A percentile compares a stretch with the other conserved stretches of the same genome.
These are phyloP conservation scores for Koerneria pararmatus DNA, from an alignment of 2,888 invertebrate species.

Conservation along the genomic window DNA sequence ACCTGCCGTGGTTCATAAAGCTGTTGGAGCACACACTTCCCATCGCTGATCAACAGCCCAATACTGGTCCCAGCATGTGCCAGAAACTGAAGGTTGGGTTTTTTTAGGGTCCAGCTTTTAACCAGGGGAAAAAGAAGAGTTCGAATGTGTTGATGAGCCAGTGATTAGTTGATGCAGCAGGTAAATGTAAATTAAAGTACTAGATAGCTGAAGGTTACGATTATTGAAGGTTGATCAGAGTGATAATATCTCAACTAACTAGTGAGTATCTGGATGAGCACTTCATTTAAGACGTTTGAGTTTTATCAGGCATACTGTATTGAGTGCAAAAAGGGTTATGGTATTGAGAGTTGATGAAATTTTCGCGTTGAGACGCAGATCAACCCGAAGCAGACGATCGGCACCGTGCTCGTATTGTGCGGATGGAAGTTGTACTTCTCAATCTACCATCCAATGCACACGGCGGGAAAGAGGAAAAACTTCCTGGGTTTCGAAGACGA, in stretches of 20 bases:
- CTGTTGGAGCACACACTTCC: conserved; percentile 81
- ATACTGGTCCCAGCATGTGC: conserved; percentile 30
- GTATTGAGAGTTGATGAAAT: not conserved
- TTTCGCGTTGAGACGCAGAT: conserved; percentile 69
- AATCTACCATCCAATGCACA: conserved; percentile 95
- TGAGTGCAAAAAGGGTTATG: not conserved
- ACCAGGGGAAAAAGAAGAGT: no score
- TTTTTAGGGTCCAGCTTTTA: no score
- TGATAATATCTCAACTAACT: no score
- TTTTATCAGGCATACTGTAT: not conserved
- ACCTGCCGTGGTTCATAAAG: conserved; percentile 86
- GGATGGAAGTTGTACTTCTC: conserved; percentile 96
- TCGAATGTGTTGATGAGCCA: not conserved
- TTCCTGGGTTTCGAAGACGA: no score
- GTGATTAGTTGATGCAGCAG: not conserved
- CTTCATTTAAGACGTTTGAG: not conserved
- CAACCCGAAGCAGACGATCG: conserved; percentile 92
- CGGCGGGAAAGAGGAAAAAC: conserved; percentile 20
- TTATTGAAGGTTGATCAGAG: no score
- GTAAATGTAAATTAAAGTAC: no score
- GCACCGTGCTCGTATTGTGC: conserved; percentile 89
- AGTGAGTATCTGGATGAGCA: not conserved
- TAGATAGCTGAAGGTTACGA: no score
- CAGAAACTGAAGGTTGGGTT: conserved; percentile 42
- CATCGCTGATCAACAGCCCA: conserved; percentile 62